phyloP scores from a whole-genome alignment of 2,113 vertebrate genomes.

The Callipepla californica region DNA sequence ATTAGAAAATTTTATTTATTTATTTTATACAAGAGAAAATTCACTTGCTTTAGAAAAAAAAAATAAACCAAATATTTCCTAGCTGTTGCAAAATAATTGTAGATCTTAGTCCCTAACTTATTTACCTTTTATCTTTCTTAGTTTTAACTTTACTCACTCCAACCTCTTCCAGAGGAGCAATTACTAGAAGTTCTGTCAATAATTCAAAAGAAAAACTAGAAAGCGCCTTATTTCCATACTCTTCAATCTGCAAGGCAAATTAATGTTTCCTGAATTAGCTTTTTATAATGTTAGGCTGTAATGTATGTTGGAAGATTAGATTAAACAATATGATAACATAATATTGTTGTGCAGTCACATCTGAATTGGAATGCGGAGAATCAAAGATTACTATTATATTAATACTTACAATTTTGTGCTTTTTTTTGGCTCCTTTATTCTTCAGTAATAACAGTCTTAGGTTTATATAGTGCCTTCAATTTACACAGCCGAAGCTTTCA shows the following conservation, averaged over 20 bases:
- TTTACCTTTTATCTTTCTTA: slow-evolving; percentile 9
- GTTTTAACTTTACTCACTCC: slow-evolving; percentile 40
- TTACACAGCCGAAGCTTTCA: slow-evolving; percentile 3
- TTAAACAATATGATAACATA: slow-evolving; percentile 38
- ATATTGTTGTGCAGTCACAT: slow-evolving; percentile 13
- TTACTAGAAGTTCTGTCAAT: slow-evolving; percentile 52
- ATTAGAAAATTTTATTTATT: neutral
- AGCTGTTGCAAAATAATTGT: neutral
- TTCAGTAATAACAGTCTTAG: neutral
- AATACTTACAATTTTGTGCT: neutral
- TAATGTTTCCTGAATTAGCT: slow-evolving; percentile 4
- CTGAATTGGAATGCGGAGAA: neutral
- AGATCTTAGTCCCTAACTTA: neutral
- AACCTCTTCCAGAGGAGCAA: slow-evolving; percentile 40
- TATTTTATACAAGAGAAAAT: slow-evolving; percentile 10
- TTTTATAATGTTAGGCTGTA: neutral
- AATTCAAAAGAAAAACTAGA: slow-evolving; percentile 46
- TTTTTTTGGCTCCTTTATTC: neutral
- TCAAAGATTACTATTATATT: neutral
- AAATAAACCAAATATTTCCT: neutral
- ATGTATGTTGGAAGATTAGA: slow-evolving; percentile 30
- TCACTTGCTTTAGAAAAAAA: neutral
- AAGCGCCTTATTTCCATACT: slow-evolving; percentile 20
- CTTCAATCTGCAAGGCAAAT: slow-evolving; percentile 41
- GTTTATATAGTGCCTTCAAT: neutral